phyloP scores from a whole-genome alignment of 2,888 invertebrate species.

The Heliconius ethilla region DNA sequence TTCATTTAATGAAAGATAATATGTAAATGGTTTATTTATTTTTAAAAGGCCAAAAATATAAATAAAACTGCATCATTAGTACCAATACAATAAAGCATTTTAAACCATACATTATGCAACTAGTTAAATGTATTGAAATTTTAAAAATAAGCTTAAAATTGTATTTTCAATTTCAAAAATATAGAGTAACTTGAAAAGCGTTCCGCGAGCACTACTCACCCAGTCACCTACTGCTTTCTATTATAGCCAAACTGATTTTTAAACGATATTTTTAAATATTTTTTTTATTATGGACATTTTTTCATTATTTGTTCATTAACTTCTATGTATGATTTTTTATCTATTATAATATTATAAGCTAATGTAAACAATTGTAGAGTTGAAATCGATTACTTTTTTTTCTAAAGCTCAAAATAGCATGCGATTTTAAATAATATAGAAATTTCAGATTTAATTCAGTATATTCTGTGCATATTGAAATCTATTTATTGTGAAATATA shows the following conservation, averaged over 20 bases:
- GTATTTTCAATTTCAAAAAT: background rate
- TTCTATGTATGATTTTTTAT: no score
- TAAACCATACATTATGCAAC: background rate
- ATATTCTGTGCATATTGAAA: background rate
- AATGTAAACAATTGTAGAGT: no score
- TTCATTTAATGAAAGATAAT: no score
- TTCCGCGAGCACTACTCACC: background rate
- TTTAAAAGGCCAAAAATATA: no score
- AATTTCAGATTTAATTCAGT: background rate
- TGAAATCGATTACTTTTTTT: no score
- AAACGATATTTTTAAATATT: background rate
- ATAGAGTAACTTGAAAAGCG: background rate
- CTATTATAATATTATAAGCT: no score
- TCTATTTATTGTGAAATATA: background rate
- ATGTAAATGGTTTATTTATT: no score
- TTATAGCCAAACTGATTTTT: background rate
- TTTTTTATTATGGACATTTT: no score
- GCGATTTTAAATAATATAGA: background rate
- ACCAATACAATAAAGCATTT: no score
- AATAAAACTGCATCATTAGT: no score
- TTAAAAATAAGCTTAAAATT: slow-evolving; percentile 7
- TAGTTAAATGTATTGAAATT: background rate
- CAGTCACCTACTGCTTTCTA: background rate
- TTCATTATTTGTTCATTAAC: no score
- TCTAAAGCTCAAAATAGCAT: no score